Conservation (phyloP, 2,113 vertebrate species). For the Dicrurus megarhynchus region DNA sequence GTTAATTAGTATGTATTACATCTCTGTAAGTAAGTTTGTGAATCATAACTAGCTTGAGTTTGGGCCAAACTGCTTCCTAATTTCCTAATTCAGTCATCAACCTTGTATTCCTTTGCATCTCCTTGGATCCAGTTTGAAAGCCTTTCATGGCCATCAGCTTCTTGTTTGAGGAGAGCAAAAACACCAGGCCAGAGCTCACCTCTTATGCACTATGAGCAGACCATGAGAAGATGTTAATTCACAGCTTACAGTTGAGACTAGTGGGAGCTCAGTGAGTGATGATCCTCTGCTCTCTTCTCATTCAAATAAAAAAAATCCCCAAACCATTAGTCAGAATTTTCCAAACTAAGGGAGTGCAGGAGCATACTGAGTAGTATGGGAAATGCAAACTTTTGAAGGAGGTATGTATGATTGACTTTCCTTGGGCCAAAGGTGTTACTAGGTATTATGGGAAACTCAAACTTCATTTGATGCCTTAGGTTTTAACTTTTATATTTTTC, state of each 20-base stretch:
- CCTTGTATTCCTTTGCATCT: not conserved
- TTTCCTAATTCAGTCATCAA: not conserved
- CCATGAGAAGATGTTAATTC: not conserved
- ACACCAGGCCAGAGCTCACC: not conserved
- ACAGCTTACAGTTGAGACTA: not conserved
- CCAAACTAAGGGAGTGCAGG: not conserved
- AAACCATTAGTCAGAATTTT: not conserved
- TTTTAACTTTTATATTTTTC: too few species aligned
- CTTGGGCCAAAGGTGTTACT: not conserved
- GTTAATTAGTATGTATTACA: not conserved
- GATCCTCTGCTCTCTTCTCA: not conserved
- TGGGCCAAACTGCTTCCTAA: not conserved
- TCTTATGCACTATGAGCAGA: not conserved
- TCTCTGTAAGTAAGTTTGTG: not conserved
- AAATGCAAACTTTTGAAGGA: not conserved
- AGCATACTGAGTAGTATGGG: not conserved
- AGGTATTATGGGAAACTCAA: not conserved
- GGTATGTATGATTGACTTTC: not conserved
- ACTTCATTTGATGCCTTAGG: not conserved
- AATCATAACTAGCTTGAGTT: not conserved
- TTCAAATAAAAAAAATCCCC: not conserved
- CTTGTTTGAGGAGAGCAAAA: not conserved
- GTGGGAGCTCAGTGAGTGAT: not conserved
- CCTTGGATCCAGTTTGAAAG: not conserved
- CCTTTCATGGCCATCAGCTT: not conserved